phyloP scores from a whole-genome alignment of 1,140 invertebrate species.

The Ganaspis sp. region DNA sequence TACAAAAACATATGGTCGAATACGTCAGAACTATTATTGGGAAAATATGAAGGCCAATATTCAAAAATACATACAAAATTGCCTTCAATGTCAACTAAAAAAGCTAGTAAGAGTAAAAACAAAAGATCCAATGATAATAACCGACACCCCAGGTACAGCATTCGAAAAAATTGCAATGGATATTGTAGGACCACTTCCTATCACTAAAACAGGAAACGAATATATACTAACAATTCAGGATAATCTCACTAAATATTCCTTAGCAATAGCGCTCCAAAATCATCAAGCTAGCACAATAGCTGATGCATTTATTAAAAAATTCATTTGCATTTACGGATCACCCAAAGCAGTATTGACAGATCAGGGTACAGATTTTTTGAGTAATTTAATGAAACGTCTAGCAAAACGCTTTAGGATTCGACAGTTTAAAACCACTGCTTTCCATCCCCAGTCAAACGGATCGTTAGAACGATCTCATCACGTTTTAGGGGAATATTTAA shows the following conservation, averaged over 20 bases:
- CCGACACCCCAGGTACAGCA: background rate
- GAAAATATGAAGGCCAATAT: background rate
- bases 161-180: constrained; percentile 33
- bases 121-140: background rate
- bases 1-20: background rate
- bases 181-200: constrained; percentile 25
- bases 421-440: constrained; percentile 31
- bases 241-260: no score
- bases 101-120: background rate
- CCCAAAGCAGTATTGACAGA: no score
- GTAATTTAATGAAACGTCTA: background rate
- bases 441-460: background rate
- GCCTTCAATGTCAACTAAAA: background rate
- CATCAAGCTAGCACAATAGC: constrained; percentile 5
- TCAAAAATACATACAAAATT: background rate
- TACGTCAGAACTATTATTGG: background rate
- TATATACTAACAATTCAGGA: constrained; percentile 21
- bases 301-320: constrained; percentile 24
- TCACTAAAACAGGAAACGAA: background rate
- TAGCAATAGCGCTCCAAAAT: constrained; percentile 10
- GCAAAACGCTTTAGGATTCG: constrained; percentile 10
- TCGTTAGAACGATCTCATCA: background rate
- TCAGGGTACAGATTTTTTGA: constrained; percentile 21
- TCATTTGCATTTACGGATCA: constrained; percentile 18
- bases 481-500: constrained; percentile 13